These are phyloP conservation scores for Panagrolaimus sp. DNA, from an alignment of 1,140 invertebrate genomes.

Conservation along the genomic window DNA sequence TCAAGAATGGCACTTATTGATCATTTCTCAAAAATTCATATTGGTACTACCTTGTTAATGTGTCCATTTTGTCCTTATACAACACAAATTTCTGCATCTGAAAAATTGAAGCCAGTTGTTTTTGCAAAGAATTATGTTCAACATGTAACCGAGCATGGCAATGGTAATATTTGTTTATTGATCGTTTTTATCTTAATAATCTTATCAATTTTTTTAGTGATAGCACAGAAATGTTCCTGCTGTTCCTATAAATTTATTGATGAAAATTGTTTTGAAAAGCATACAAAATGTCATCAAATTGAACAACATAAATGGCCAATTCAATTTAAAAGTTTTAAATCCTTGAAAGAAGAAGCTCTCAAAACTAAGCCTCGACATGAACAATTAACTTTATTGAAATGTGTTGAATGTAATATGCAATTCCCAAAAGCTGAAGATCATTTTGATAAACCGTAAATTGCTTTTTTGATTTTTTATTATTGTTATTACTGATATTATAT, in stretches of 20 bases:
- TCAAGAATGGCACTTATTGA: conserved; percentile 14
- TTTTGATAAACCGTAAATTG: neutral
- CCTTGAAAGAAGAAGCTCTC: neutral
- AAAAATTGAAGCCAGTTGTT: conserved; percentile 16
- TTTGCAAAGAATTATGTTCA: conserved; percentile 24
- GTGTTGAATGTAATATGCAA: neutral
- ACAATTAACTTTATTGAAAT: neutral
- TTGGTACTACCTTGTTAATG: conserved; percentile 14
- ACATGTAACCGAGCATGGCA: conserved; percentile 25
- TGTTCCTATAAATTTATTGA: conserved; percentile 17
- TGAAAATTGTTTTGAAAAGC: neutral
- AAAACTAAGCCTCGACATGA: neutral
- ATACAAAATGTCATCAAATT: neutral
- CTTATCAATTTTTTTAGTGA: neutral
- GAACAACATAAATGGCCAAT: conserved; percentile 11
- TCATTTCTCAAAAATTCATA: conserved; percentile 22
- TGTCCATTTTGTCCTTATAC: conserved; percentile 22
- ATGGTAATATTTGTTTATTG: conserved; percentile 19
- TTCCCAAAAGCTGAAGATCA: conserved; percentile 6
- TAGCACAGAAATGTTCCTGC: conserved; percentile 5
- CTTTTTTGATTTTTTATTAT: too few relatives aligned
- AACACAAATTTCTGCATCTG: conserved; percentile 16
- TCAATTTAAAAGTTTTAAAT: neutral
- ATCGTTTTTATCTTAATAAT: neutral
- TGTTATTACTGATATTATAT: too few relatives aligned